Conservation (phyloP, 2,888 invertebrate species). For the Parapristionchus giblindavisi region DNA sequence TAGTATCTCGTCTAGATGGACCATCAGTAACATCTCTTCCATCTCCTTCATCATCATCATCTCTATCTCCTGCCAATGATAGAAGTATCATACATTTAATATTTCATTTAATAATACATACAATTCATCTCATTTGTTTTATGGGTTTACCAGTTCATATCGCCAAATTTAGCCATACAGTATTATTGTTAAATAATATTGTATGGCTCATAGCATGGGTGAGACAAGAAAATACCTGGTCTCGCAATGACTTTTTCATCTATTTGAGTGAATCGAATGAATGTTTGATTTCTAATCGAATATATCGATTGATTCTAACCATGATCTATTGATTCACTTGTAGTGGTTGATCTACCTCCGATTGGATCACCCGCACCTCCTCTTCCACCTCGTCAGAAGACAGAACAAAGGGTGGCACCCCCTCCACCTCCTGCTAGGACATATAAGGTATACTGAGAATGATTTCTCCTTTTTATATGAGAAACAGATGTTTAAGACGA, state of each 20-base stretch:
- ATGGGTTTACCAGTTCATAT: no score
- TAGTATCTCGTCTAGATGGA: no score
- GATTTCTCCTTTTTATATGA: no score
- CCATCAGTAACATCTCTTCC: no score
- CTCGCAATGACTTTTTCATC: no score
- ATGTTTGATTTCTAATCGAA: neutral
- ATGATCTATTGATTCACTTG: neutral
- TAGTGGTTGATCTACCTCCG: slow-evolving; percentile 21
- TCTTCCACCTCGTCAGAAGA: slow-evolving; percentile 38
- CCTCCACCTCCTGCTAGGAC: slow-evolving; percentile 45
- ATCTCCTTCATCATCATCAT: neutral
- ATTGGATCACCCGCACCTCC: slow-evolving; percentile 37
- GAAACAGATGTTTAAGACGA: neutral
- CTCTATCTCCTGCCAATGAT: no score
- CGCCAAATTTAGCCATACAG: no score
- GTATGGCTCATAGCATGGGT: no score
- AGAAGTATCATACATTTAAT: no score
- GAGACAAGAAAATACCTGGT: no score
- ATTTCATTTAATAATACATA: neutral
- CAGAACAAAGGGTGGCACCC: slow-evolving; percentile 37
- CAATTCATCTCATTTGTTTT: no score
- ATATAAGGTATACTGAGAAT: slow-evolving; percentile 41
- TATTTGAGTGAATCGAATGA: neutral
- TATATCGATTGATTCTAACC: neutral
- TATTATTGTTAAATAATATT: no score